phyloP scores from a whole-genome alignment of 2,797 vertebrate species.

The Parambassis ranga region DNA sequence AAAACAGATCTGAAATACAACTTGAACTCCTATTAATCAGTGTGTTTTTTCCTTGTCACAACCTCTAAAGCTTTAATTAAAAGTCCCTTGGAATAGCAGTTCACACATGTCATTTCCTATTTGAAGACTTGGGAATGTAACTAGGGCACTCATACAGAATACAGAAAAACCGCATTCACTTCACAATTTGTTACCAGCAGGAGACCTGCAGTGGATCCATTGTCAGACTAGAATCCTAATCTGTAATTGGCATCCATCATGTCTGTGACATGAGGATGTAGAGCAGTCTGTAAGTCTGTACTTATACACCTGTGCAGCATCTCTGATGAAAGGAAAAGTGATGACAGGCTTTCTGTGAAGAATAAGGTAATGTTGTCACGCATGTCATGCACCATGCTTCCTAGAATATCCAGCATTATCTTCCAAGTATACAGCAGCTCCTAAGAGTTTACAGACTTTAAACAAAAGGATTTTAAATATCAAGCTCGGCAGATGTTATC shows the following conservation, averaged over 20 bases:
- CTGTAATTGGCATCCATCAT: constrained; percentile 61
- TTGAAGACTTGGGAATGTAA: constrained; percentile 73
- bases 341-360: constrained; percentile 37
- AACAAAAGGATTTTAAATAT: constrained; percentile 28
- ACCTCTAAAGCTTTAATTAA: constrained; percentile 83
- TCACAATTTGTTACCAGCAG: constrained; percentile 45
- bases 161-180: constrained; percentile 55
- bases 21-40: constrained; percentile 82
- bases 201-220: constrained; percentile 46
- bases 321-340: constrained; percentile 32
- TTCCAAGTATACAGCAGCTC: background rate
- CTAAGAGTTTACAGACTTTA: constrained; percentile 3
- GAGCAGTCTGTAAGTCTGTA: background rate
- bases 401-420: constrained; percentile 18
- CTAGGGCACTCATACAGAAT: constrained; percentile 75
- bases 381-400: constrained; percentile 4
- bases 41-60: constrained; percentile 71
- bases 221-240: constrained; percentile 49
- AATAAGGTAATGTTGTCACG: constrained; percentile 37
- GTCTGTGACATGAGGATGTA: constrained; percentile 19
- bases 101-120: constrained; percentile 81
- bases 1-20: constrained; percentile 81
- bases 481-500: constrained; percentile 28
- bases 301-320: constrained; percentile 21
- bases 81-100: constrained; percentile 76